These are phyloP conservation scores for Gymnothorax javanicus DNA, from an alignment of 2,797 vertebrate species.

Conservation along the genomic window DNA sequence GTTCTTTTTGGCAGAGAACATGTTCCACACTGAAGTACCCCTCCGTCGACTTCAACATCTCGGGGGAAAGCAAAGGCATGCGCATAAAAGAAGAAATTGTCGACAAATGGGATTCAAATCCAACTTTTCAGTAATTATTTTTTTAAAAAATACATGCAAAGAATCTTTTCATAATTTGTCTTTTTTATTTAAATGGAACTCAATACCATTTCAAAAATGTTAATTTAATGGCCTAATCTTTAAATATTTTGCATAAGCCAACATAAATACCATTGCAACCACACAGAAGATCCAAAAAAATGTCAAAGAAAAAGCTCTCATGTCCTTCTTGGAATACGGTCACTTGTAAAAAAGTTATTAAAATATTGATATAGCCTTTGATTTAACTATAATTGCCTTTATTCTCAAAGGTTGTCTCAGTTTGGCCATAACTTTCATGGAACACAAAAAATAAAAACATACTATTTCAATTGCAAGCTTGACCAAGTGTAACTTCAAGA, in stretches of 20 bases:
- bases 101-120: background rate
- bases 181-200: slow-evolving; percentile 20
- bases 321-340: slow-evolving; percentile 22
- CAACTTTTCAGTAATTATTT: background rate
- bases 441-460: slow-evolving; percentile 9
- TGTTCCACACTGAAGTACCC: background rate
- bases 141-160: background rate
- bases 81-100: slow-evolving; percentile 6
- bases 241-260: slow-evolving; percentile 23
- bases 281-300: slow-evolving; percentile 20
- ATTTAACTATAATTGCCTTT: slow-evolving; percentile 17
- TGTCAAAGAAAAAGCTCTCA: background rate
- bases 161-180: background rate
- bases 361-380: slow-evolving; percentile 28
- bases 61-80: background rate
- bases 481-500: background rate
- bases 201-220: slow-evolving; percentile 9
- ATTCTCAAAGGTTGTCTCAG: background rate
- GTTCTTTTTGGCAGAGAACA: background rate
- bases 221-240: slow-evolving; percentile 9
- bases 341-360: slow-evolving; percentile 11
- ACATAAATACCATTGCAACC: slow-evolving; percentile 31
- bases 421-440: slow-evolving; percentile 1
- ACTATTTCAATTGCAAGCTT: background rate
- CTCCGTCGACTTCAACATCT: background rate